A percentile compares a stretch with the other conserved stretches of the same genome.
Evolutionary conservation across 2,113 vertebrate species (phyloP).

Genomic region (Crotalus helleri): DNA sequence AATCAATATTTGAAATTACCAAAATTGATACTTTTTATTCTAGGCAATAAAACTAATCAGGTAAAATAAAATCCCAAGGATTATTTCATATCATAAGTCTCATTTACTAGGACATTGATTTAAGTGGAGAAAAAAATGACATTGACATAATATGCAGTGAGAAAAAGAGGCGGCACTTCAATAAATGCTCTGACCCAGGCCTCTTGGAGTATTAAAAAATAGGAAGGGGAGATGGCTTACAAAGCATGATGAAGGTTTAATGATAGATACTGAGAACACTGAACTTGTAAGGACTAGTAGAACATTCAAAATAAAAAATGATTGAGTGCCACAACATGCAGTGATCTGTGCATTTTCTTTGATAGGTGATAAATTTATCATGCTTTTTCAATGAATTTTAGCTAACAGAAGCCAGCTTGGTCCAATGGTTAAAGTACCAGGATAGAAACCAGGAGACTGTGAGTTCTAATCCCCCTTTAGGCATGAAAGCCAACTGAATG

Average conservation of each 20-base stretch:
- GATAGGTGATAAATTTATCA: background rate
- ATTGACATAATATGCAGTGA: background rate
- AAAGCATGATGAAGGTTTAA: background rate
- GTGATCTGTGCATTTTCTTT: background rate
- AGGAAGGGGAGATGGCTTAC: background rate
- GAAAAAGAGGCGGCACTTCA: background rate
- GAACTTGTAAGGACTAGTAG: background rate
- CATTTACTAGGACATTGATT: background rate
- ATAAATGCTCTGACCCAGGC: background rate
- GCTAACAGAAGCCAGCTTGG: background rate
- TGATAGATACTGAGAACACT: background rate
- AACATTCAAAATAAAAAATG: background rate
- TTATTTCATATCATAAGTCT: background rate
- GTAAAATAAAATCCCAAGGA: background rate
- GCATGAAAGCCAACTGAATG: background rate
- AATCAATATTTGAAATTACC: background rate
- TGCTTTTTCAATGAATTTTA: background rate
- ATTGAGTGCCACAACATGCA: background rate
- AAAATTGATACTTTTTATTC: background rate
- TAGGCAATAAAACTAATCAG: background rate
- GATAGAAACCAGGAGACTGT: background rate
- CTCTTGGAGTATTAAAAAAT: background rate
- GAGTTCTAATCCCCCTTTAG: background rate
- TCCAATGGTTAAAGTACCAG: background rate
- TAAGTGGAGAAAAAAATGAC: background rate